These are phyloP conservation scores for Gobius niger DNA, from an alignment of 2,113 vertebrate genomes.

Conservation along the genomic window DNA sequence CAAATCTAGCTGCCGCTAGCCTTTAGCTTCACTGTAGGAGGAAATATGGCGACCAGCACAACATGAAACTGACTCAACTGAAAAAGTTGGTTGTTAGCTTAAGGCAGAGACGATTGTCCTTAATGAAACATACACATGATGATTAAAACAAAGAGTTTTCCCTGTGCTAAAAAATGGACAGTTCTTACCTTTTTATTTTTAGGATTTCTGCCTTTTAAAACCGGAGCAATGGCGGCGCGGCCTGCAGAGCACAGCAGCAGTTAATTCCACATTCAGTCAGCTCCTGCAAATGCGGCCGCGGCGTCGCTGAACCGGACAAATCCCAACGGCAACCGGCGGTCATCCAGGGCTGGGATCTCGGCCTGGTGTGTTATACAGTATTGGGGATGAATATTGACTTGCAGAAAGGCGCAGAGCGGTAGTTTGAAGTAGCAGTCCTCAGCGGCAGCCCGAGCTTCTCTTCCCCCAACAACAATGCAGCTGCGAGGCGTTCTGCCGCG, in stretches of 20 bases:
- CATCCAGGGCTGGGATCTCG: slow-evolving; percentile 59
- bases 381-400: slow-evolving; percentile 11
- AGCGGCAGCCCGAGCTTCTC: slow-evolving; percentile 65
- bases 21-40: slow-evolving; percentile 41
- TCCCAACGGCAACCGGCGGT: slow-evolving; percentile 21
- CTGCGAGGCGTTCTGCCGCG: slow-evolving; percentile 48
- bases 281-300: slow-evolving; percentile 59
- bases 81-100: slow-evolving; percentile 10
- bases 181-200: slow-evolving; percentile 60
- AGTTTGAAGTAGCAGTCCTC: slow-evolving; percentile 44
- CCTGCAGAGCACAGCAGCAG: slow-evolving; percentile 66
- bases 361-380: background rate
- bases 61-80: slow-evolving; percentile 55
- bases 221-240: slow-evolving; percentile 72
- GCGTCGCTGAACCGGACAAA: slow-evolving; percentile 46
- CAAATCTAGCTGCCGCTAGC: slow-evolving; percentile 48
- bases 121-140: background rate
- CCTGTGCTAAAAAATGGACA: too few species aligned
- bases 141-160: too few species aligned
- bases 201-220: slow-evolving; percentile 52
- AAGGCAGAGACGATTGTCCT: accelerated
- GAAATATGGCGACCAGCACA: slow-evolving; percentile 82
- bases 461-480: slow-evolving; percentile 82
- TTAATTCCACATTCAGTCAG: slow-evolving; percentile 72
- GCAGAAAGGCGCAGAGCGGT: background rate